These are phyloP conservation scores for Tiliacea citrago DNA, from an alignment of 2,888 invertebrate genomes.

Conservation along the genomic window DNA sequence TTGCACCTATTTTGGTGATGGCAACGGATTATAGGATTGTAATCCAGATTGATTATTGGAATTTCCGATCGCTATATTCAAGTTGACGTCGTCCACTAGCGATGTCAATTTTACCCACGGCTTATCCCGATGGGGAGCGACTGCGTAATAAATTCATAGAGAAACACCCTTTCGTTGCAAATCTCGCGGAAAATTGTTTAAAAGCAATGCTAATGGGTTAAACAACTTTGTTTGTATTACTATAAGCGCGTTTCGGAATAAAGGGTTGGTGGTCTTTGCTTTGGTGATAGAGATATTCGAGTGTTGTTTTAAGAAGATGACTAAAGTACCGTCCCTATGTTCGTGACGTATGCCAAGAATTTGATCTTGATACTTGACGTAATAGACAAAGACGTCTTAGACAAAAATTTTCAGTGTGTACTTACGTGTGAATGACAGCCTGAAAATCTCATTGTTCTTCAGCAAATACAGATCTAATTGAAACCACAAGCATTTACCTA, in stretches of 20 bases:
- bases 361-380: constrained; percentile 23
- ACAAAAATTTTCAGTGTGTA: constrained; percentile 15
- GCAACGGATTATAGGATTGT: constrained; percentile 74
- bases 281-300: neutral
- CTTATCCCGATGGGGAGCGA: constrained; percentile 29
- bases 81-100: constrained; percentile 53
- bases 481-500: constrained; percentile 23
- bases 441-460: constrained; percentile 24
- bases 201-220: constrained; percentile 28
- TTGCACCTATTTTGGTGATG: constrained; percentile 73
- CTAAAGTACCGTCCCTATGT: neutral
- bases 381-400: constrained; percentile 1
- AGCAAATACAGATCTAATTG: constrained; percentile 43
- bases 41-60: constrained; percentile 77
- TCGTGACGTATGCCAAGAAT: neutral
- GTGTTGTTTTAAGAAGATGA: neutral
- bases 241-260: neutral
- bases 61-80: constrained; percentile 73
- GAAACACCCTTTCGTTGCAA: constrained; percentile 15
- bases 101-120: constrained; percentile 45
- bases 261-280: constrained; percentile 11
- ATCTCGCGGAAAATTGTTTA: constrained; percentile 26
- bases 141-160: constrained; percentile 39
- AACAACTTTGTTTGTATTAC: constrained; percentile 17
- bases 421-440: constrained; percentile 15